Base-by-base conservation (phyloP, 2,888 invertebrate genomes). In the Himalopsyche kuldschensis region DNA sequence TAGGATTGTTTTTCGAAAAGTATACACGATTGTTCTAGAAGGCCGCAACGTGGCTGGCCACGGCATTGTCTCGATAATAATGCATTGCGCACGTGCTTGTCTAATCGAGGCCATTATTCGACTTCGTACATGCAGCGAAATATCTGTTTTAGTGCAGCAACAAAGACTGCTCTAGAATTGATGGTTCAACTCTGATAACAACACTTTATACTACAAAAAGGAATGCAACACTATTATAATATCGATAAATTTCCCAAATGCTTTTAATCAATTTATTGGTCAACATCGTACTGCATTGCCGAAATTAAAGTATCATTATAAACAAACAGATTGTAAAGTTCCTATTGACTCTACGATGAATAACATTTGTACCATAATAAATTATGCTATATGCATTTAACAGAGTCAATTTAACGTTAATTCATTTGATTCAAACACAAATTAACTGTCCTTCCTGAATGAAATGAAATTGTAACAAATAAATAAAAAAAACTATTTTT, bases 1-100 rank as follows among this genome's bases (percentile, higher is more conserved):
- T 82, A 48, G 78, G 78, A 82, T 82, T 82, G 79, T 82, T 79
- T 79, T 82, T 81, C 69, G 82, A 47, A 47, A 78, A 46, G 78
- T 78, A 47, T 55, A 55, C 78, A 77, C 77, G 41, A 77, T 41
- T 35, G 77, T 41, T 41, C 77, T 32, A 10, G 77, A 41, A 35
- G 77, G 77, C 41, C 41, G 75, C 75, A 75, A 55, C 55, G 55
- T 75, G 32, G 31, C 35, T 35, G 35, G 77, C 41, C 77, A 17
- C 35, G 32, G 78, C 78, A 78, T 78, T 78, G 78, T 78, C 78
- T 78, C 78, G 55, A 55, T 55, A 55, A 55, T 55, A 55, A 55
- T 55, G 55, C 55, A 55, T 35, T n/a, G 75, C 75, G 30, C 75
- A 75, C 75, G 75, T 75, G 75, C 31, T 17, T 30, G 75, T 31